Conservation (phyloP, 2,797 vertebrate genomes). For the Enteromius fasciolatus region DNA sequence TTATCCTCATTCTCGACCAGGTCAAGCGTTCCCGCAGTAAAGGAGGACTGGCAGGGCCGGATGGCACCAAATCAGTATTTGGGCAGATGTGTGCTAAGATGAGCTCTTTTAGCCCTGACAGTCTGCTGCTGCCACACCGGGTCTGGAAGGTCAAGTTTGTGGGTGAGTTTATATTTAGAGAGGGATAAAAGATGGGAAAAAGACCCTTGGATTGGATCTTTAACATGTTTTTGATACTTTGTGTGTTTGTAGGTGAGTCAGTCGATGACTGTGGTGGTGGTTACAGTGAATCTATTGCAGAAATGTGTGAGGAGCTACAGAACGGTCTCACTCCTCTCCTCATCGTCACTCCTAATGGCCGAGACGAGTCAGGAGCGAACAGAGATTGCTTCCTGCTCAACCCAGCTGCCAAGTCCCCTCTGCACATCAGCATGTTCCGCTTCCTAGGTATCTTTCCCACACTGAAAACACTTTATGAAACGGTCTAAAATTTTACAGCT, state of each 20-base stretch:
- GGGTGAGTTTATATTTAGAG: constrained; percentile 76
- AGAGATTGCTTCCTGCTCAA: constrained; percentile 97
- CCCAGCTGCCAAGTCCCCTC: constrained; percentile 88
- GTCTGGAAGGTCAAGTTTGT: constrained; percentile 99
- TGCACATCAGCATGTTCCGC: constrained; percentile 98
- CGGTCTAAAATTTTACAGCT: background rate
- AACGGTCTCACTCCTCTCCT: constrained; percentile 95
- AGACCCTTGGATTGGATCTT: background rate
- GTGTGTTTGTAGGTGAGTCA: constrained; percentile 90
- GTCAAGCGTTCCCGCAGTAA: constrained; percentile 99
- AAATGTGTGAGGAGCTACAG: constrained; percentile 99
- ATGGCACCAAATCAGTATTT: constrained; percentile 98
- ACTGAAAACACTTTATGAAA: background rate
- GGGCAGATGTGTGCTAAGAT: constrained; percentile 99
- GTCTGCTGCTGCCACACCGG: constrained; percentile 93
- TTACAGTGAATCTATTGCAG: constrained; percentile 98
- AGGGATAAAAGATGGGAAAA: background rate
- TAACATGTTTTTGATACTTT: background rate
- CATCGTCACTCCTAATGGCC: constrained; percentile 96
- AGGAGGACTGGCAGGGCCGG: constrained; percentile 96
- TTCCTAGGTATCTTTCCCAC: constrained; percentile 85
- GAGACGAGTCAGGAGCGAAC: constrained; percentile 97
- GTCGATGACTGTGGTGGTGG: constrained; percentile 98
- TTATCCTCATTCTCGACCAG: constrained; percentile 67
- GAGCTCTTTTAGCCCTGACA: constrained; percentile 96